Percentiles rank a stretch among this genome's conserved stretches.
Evolutionary conservation across 2,113 vertebrate species (phyloP).

Genomic region (Mustela nigripes): DNA sequence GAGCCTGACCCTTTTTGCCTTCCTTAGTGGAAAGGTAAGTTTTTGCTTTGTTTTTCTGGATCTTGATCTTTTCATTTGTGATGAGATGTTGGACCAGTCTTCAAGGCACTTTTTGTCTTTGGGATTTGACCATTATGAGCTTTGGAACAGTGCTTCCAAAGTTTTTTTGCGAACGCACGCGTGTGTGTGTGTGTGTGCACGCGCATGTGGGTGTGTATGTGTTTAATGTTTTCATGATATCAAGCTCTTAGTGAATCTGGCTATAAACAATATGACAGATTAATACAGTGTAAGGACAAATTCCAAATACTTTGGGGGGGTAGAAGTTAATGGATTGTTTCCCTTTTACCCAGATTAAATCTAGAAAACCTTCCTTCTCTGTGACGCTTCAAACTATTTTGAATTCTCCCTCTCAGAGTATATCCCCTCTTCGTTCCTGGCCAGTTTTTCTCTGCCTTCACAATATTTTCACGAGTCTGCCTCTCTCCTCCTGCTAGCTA

Average conservation of each 20-base stretch:
- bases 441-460: not conserved
- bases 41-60: constrained; percentile 27
- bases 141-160: not conserved
- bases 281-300: constrained; percentile 13
- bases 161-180: not conserved
- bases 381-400: not conserved
- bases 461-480: not conserved
- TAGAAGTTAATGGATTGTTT: not conserved
- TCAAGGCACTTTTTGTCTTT: not conserved
- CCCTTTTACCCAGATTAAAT: constrained; percentile 2
- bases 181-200: not conserved
- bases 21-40: not conserved
- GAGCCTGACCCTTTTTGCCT: not conserved
- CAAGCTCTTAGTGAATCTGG: constrained; percentile 7
- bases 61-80: not conserved
- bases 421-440: not conserved
- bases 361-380: not conserved
- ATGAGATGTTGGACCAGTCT: not conserved
- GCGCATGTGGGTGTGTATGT: not conserved
- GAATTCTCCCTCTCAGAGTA: not conserved
- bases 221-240: not conserved
- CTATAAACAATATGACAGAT: not conserved
- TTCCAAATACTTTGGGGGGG: constrained; percentile 10
- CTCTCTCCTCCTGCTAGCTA: not conserved
- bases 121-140: not conserved